phyloP scores from a whole-genome alignment of 2,888 invertebrate species.

The Sabatieria punctata region DNA sequence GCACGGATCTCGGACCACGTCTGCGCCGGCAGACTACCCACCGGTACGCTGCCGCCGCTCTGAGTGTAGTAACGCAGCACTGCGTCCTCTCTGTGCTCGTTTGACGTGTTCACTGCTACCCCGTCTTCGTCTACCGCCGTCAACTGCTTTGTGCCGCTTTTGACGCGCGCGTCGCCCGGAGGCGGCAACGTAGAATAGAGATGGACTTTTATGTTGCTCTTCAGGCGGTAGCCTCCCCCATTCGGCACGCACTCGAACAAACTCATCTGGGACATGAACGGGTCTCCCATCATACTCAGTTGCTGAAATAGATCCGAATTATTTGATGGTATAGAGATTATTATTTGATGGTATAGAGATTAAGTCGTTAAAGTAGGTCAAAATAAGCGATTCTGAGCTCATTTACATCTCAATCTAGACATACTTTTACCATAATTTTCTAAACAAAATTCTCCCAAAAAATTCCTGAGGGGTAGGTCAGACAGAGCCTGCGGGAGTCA shows the following conservation, averaged over 20 bases:
- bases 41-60: not conserved
- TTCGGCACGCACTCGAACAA: not conserved
- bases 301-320: too few relatives aligned
- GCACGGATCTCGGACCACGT: constrained; percentile 35
- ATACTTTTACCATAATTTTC: too few relatives aligned
- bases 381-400: too few relatives aligned
- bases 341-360: too few relatives aligned
- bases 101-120: not conserved
- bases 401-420: too few relatives aligned
- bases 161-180: constrained; percentile 77
- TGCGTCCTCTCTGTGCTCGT: not conserved
- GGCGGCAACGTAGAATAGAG: constrained; percentile 90
- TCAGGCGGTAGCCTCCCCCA: constrained; percentile 1
- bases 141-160: not conserved
- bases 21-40: constrained; percentile 17
- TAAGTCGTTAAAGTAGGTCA: too few relatives aligned
- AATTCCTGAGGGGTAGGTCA: too few relatives aligned
- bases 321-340: too few relatives aligned
- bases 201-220: constrained; percentile 44
- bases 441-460: too few relatives aligned
- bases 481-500: too few relatives aligned
- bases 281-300: constrained; percentile 1
- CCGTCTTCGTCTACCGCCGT: not conserved
- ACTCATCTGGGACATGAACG: constrained; percentile 1
- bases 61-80: not conserved